These are phyloP conservation scores for Atractosteus spatula DNA, from an alignment of 2,113 vertebrate genomes.

Conservation along the genomic window DNA sequence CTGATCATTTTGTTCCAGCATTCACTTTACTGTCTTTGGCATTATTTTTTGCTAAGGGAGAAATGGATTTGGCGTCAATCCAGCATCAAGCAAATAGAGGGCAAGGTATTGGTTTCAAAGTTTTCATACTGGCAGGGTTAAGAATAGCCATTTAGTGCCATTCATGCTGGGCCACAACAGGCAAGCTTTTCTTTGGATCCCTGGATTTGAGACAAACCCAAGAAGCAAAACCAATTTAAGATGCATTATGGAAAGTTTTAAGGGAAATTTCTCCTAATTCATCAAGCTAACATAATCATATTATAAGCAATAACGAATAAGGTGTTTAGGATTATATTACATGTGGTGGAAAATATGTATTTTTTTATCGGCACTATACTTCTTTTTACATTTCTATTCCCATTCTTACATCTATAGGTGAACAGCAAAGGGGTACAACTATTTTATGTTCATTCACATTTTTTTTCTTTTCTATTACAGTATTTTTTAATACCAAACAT, in stretches of 20 bases:
- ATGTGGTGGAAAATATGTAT: neutral
- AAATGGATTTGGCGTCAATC: neutral
- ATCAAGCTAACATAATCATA: slow-evolving; percentile 63
- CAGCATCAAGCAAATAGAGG: neutral
- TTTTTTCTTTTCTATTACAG: no score
- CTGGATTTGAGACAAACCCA: slow-evolving; percentile 12
- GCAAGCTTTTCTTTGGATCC: slow-evolving; percentile 18
- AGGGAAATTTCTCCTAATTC: slow-evolving; percentile 56
- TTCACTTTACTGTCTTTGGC: neutral
- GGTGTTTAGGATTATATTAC: slow-evolving; percentile 54
- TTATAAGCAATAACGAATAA: slow-evolving; percentile 67
- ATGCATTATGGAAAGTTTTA: slow-evolving; percentile 48
- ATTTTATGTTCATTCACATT: neutral
- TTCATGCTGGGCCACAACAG: slow-evolving; percentile 9
- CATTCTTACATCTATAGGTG: neutral
- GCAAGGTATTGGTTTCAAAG: neutral
- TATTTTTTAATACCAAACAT: no score
- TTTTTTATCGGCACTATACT: neutral
- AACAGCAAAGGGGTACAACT: no score
- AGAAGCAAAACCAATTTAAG: slow-evolving; percentile 46
- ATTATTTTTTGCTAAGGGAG: neutral
- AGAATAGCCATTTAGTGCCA: slow-evolving; percentile 6
- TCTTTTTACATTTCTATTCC: neutral
- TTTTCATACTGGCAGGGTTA: neutral
- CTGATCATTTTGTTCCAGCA: no score